phyloP scores from a whole-genome alignment of 2,888 invertebrate species.

The Euplagia quadripunctaria region DNA sequence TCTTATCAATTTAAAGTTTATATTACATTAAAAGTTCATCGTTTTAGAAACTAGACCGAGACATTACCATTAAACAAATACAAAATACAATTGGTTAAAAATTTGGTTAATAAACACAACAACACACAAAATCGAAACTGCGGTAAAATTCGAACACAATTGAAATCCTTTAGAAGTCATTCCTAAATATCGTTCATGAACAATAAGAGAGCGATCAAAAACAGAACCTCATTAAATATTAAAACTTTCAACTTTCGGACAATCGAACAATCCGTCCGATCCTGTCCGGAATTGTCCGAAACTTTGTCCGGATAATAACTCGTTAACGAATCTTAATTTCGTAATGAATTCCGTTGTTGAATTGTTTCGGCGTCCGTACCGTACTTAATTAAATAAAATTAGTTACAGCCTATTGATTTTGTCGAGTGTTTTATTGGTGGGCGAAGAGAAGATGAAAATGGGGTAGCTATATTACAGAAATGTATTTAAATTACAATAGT shows the following conservation, averaged over 20 bases:
- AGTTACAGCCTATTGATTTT: slow-evolving; percentile 47
- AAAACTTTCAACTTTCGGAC: slow-evolving; percentile 20
- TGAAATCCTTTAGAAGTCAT: no score
- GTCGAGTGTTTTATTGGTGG: slow-evolving; percentile 38
- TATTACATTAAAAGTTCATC: no score
- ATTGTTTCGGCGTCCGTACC: slow-evolving; percentile 49
- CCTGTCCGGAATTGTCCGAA: slow-evolving; percentile 18
- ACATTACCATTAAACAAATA: not conserved
- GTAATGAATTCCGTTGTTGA: slow-evolving; percentile 54
- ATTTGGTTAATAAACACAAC: no score
- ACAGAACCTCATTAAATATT: slow-evolving; percentile 12
- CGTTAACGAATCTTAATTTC: slow-evolving; percentile 58
- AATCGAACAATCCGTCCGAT: slow-evolving; percentile 20
- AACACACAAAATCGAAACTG: no score
- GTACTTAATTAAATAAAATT: slow-evolving; percentile 58
- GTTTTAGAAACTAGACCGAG: no score
- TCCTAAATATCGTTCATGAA: not conserved
- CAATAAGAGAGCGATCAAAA: slow-evolving; percentile 7
- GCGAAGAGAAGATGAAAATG: not conserved
- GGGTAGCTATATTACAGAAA: slow-evolving; percentile 5
- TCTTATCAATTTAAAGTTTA: no score
- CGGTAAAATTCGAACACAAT: no score
- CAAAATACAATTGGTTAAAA: not conserved
- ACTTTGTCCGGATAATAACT: slow-evolving; percentile 47
- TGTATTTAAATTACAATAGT: slow-evolving; percentile 19